Evolutionary conservation across 2,113 vertebrate species (phyloP), one percentile per base, ranked within the genome.

Genomic region (Dolichotis patagonum): DNA sequence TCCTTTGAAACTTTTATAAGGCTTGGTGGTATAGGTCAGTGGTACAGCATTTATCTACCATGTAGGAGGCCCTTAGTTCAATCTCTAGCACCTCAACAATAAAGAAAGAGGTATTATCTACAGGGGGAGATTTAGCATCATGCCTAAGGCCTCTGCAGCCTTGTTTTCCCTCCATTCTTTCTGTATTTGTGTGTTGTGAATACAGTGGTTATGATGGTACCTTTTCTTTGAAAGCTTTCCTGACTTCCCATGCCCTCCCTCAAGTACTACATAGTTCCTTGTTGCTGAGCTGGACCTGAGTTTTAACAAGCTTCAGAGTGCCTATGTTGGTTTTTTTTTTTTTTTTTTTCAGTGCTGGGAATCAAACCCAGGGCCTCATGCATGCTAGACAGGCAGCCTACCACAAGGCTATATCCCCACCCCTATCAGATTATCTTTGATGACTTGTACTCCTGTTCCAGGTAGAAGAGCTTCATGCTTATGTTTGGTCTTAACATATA

Each of bases 1-100:
- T 89, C 77, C 35, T 84, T 84, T 84, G 88, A 92, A 97, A 95
- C 38, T 73, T 93, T 43, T 69, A 28, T 78, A 65, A 71, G 38
- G 46, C 7, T 80, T 83, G 38, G n/a, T 2, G 22, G 11, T 69
- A 7, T 69, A 56, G 35, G 8, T 41, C 67, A 73, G 35, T 56
- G 3, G n/a, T 20, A 56, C 35, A n/a, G 26, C 52, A 52, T 24
- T 26, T 73, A 52, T 13, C 35, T 52, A 78, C 32, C 35, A 30
- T 88, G 5, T 71, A 16, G n/a, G 20, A 49, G n/a, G 67, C 67
- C 24, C 52, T 56, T n/a, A 46, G 49, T 88, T 88, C 20, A 1
- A 41, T 88, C 52, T 26, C 24, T 52, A 88, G 30, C 62, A 49
- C 43, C 30, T 65, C 73, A 77, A 75, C 26, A 38, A 75, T 41